Evolutionary conservation across 2,888 invertebrate species (phyloP).

Genomic region (Creontiades dilutus): DNA sequence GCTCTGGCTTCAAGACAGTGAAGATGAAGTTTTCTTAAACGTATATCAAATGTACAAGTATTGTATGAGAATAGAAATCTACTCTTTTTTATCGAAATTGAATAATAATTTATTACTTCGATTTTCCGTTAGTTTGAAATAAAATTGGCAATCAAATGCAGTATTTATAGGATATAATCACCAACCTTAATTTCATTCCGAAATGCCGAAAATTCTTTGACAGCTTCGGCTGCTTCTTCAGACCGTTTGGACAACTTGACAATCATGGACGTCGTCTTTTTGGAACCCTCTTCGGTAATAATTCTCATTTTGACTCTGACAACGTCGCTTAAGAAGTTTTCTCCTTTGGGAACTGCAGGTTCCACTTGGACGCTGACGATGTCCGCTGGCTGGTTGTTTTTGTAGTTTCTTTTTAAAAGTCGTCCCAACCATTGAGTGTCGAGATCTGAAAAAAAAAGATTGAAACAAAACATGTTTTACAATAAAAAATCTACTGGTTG

Average conservation of each 20-base stretch:
- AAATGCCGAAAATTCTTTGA: constrained; percentile 2
- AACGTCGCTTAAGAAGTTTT: constrained; percentile 67
- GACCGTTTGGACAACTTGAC: constrained; percentile 12
- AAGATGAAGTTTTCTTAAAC: too few species aligned
- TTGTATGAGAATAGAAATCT: too few species aligned
- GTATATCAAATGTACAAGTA: too few species aligned
- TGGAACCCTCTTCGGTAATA: constrained; percentile 35
- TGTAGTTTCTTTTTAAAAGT: constrained; percentile 19
- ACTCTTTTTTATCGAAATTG: too few species aligned
- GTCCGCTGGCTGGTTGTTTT: constrained; percentile 37
- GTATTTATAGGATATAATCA: too few species aligned
- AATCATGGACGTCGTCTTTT: constrained; percentile 58
- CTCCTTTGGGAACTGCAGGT: constrained; percentile 64
- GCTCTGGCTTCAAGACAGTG: too few species aligned
- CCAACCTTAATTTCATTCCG: constrained; percentile 23
- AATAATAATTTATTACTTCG: background rate
- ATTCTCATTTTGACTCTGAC: constrained; percentile 65
- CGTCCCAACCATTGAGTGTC: constrained; percentile 52
- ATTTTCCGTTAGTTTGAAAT: too few species aligned
- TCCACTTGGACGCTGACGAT: constrained; percentile 47
- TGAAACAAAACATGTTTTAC: too few species aligned
- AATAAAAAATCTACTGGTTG: too few species aligned
- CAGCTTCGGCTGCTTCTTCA: background rate
- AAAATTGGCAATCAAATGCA: too few species aligned
- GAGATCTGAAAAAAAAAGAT: background rate